Percentiles rank a stretch among this genome's conserved stretches.
These are phyloP conservation scores for Dichetophora obliterata DNA, from an alignment of 2,888 invertebrate species.

Conservation along the genomic window DNA sequence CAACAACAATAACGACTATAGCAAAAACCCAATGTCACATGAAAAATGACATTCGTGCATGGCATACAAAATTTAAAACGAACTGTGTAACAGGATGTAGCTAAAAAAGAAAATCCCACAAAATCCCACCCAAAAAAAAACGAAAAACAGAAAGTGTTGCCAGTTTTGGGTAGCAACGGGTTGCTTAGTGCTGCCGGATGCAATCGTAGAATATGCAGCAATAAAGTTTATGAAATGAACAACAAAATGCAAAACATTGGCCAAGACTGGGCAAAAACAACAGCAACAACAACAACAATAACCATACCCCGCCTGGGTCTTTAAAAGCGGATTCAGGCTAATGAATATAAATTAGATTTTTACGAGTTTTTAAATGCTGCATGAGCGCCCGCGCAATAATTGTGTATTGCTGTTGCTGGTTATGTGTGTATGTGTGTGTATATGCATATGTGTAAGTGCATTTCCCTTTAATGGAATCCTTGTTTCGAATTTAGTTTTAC, in stretches of 20 bases:
- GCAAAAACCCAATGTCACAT: slow-evolving; percentile 28
- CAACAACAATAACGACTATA: background rate
- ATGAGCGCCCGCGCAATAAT: slow-evolving; percentile 29
- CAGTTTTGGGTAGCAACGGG: background rate
- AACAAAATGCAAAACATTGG: background rate
- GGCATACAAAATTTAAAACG: slow-evolving; percentile 17
- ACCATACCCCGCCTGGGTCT: background rate
- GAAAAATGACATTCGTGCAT: slow-evolving; percentile 37
- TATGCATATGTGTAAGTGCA: background rate
- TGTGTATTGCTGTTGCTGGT: slow-evolving; percentile 17
- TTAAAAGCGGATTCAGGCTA: slow-evolving; percentile 38
- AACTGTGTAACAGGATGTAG: background rate
- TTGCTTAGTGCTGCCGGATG: slow-evolving; percentile 9
- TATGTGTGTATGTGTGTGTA: background rate
- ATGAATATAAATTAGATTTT: slow-evolving; percentile 42
- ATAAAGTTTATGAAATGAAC: slow-evolving; percentile 23
- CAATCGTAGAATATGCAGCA: slow-evolving; percentile 16
- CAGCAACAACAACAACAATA: background rate
- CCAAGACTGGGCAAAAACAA: background rate
- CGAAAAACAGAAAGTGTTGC: background rate
- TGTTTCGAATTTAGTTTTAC: background rate
- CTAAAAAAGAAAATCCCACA: background rate
- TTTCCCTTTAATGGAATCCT: slow-evolving; percentile 16
- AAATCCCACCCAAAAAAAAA: background rate
- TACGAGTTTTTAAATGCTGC: slow-evolving; percentile 41